Evolutionary conservation across 2,888 invertebrate species (phyloP), one percentile per base, ranked within the genome.

Genomic region (Lumbricus terrestris): DNA sequence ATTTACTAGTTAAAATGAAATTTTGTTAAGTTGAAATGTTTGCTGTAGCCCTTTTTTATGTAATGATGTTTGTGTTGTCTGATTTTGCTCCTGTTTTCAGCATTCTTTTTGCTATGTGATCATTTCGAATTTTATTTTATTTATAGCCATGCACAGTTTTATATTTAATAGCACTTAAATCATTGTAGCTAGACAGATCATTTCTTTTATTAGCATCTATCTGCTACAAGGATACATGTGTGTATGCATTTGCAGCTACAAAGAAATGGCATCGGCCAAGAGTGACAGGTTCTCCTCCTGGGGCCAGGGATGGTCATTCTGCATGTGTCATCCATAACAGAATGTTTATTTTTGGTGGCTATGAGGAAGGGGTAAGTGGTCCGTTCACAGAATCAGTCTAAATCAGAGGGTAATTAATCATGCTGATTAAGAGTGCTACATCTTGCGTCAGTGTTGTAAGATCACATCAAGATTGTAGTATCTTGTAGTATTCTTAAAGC

Each of bases 311-410:
- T 95, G 98, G 98, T 0, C 98, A 98, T 94, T 97, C 98, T 0
- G 98, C 98, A 1, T 97, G 97, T 94, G 95, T 97, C 0, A 97
- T 97, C 92, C 96, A 96, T 90, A 96, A 97, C 93, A 96, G 96
- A 93, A 98, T 98, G 98, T 97, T 97, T 93, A 96, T 98, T 91
- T 98, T 97, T 95, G 98, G 98, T 42, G 98, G 98, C 0, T 98
- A 97, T 95, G 97, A 98, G 94, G 98, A 98, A 94, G 96, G 96
- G 92, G 94, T 94, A 91, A 92, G 92, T 83, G 35, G 69, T 33
- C 1, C n/a, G 29, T 47, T 69, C 29, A 33, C 38, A 35, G 15
- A 90, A 88, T 34, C n/a, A n/a, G n/a, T 88, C 40, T 40, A n/a
- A n/a, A n/a, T n/a, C n/a, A n/a, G n/a, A n/a, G n/a, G n/a, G n/a